These are phyloP conservation scores for Tylochromis polylepis DNA, from an alignment of 2,113 vertebrate genomes.

Conservation along the genomic window DNA sequence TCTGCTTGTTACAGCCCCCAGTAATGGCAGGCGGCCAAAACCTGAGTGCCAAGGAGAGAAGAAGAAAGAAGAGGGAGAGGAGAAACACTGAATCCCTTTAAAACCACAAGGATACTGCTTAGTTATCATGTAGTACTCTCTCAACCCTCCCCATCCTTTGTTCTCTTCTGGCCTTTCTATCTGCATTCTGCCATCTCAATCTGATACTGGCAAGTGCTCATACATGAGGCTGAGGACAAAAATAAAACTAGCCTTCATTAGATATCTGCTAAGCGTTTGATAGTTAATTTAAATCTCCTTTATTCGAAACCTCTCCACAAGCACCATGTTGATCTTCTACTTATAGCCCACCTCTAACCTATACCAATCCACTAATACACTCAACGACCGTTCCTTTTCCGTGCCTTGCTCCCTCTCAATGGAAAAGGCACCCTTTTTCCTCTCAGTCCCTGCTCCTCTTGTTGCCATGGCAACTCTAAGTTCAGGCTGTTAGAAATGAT, in stretches of 20 bases:
- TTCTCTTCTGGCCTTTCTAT: neutral
- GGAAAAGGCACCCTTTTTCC: conserved; percentile 22
- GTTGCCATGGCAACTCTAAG: conserved; percentile 74
- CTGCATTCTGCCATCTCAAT: neutral
- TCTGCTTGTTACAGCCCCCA: conserved; percentile 17
- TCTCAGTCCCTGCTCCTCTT: conserved; percentile 56
- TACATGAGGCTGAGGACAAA: neutral
- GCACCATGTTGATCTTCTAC: neutral
- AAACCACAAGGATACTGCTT: conserved; percentile 12
- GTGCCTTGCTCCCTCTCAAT: neutral
- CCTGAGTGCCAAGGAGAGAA: neutral
- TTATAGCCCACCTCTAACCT: conserved; percentile 13
- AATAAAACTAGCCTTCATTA: neutral
- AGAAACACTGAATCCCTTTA: conserved; percentile 18
- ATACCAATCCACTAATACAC: neutral
- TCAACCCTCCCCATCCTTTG: neutral
- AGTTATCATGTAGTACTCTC: conserved; percentile 11
- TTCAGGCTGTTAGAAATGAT: conserved; percentile 65
- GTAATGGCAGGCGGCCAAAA: conserved; percentile 34
- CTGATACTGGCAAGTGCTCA: neutral
- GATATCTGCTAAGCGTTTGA: neutral
- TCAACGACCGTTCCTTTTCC: neutral
- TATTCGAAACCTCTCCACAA: neutral
- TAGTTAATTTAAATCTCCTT: conserved; percentile 16
- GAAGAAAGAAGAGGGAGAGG: conserved; percentile 16